Evolutionary conservation across 2,113 vertebrate species (phyloP), one percentile per base, ranked within the genome.

Genomic region (Nibea albiflora): DNA sequence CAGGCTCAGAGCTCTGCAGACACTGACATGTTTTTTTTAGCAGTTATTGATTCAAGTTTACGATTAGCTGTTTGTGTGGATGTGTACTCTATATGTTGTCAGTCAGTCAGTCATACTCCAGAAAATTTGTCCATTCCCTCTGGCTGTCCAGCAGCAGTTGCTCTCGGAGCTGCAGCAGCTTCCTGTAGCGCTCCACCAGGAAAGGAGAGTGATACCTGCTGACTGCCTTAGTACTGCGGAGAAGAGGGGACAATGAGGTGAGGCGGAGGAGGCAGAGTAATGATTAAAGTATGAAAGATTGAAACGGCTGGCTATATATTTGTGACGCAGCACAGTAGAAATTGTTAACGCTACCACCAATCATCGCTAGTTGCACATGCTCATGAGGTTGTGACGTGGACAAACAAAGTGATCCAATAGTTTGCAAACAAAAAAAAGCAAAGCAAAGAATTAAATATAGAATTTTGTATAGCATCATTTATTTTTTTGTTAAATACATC

Each of bases 131-230:
- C 98, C 98, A 99, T 87, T 97, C 97, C 20, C 92, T 88, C 60
- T 67, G 90, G 89, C 97, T 97, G 95, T 96, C 97, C 62, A 97
- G 95, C 89, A 95, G 94, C 71, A 99, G 96, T 93, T 98, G 96
- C 91, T 99, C 98, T 39, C 96, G 95, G 74, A 99, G 96, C 91
- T 95, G 97, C 93, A 95, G 96, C 92, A 99, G 95, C 76, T 83
- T 93, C 77, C 93, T 90, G 91, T 95, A 96, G 91, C 94, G 94
- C 86, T 97, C 96, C 22, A 95, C 95, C 78, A 99, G 82, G 85
- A 98, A 96, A 20, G 97, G 97, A 83, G 97, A 93, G 89, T 98
- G 98, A 94, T 97, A 99, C 88, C 98, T 97, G 89, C 96, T 94
- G 82, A 99, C 96, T 31, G 95, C 87, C 86, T 98, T 99, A 82